Evolutionary conservation across 2,113 vertebrate species (phyloP), one percentile per base, ranked within the genome.

Genomic region (Amphiprion ocellaris): DNA sequence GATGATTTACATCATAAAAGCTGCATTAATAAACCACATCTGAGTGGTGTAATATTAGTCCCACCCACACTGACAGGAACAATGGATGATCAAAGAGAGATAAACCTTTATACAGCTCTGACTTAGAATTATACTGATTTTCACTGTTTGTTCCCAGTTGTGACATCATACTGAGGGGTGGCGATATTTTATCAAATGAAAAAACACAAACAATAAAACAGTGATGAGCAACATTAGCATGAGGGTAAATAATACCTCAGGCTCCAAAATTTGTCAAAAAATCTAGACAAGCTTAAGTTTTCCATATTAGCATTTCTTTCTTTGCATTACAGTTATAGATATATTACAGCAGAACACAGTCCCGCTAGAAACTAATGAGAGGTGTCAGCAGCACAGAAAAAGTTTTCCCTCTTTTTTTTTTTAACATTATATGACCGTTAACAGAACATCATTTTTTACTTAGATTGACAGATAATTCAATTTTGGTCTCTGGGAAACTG

Each of bases 11-110:
- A 64, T 69, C 52, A 64, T 37, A 46, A 49, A 3, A 60, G 64
- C 30, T 69, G 66, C 61, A 52, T 53, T 76, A 69, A 77, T 71
- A 30, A 62, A 69, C 10, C 39, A 37, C 37, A 47, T 55, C 26
- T 66, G 46, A 56, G 50, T 56, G 41, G 21, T 41, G 39, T 49
- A 53, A 59, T 70, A 37, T 39, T 53, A 53, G 59, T 54, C 60
- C 60, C 17, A 0, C 44, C 71, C 39, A 33, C 47, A 71, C 11
- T 54, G 54, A 39, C 55, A 37, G 55, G 19, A 69, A 56, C 64
- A 66, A 39, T 53, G 41, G 28, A 63, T 12, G 15, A 83, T 60
- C 67, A 72, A 68, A 71, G 49, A 4, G 5, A 72, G n/a, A 62
- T 24, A 56, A 47, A 54, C 66, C 52, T 44, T 53, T 30, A 30